A percentile compares a stretch with the other conserved stretches of the same genome.
phyloP scores from a whole-genome alignment of 2,113 vertebrate genomes.

The Galeopterus variegatus region DNA sequence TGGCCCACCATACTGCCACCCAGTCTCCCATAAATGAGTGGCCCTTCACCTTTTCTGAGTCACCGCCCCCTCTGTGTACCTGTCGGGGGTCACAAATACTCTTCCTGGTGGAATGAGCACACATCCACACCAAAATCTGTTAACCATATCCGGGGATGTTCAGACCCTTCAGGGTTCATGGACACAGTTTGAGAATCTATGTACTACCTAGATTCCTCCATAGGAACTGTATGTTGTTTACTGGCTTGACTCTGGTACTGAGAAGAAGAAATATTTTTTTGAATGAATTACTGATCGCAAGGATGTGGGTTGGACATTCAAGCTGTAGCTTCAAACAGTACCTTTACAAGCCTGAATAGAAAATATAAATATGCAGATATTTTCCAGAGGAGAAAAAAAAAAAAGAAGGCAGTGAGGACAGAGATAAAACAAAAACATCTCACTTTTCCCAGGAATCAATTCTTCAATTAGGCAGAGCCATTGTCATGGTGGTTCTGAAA shows the following conservation, averaged over 20 bases:
- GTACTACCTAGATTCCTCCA: neutral
- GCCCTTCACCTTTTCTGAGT: neutral
- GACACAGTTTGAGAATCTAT: neutral
- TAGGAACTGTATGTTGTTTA: neutral
- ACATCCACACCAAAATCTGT: neutral
- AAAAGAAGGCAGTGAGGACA: neutral
- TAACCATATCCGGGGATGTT: neutral
- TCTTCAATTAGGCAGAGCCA: neutral
- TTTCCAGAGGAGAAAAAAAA: neutral
- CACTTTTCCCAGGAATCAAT: neutral
- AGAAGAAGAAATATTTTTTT: neutral
- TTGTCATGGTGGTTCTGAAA: neutral
- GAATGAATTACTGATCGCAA: conserved; percentile 17
- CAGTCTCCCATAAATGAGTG: neutral
- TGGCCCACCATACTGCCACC: neutral
- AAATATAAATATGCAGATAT: conserved; percentile 14
- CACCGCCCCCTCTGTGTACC: neutral
- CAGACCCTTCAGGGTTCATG: neutral
- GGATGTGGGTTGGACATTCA: neutral
- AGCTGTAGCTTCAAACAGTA: neutral
- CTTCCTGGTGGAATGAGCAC: neutral
- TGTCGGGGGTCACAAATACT: neutral
- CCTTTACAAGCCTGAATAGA: neutral
- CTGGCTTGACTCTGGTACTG: neutral
- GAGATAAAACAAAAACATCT: neutral